Base-by-base conservation (phyloP, 1,140 invertebrate species). In the Heliconius congener region DNA sequence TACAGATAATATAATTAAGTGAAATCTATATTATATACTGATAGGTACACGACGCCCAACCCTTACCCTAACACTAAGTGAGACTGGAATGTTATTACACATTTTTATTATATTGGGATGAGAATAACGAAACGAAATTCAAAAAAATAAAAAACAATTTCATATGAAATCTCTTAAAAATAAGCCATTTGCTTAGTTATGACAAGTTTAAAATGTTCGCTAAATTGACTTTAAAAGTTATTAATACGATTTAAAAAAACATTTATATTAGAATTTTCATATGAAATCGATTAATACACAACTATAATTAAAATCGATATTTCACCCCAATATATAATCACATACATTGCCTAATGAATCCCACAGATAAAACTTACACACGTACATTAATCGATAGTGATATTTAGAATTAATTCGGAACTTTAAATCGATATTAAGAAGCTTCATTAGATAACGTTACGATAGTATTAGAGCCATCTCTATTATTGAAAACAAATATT, bases 1-100 rank as follows among this genome's bases (percentile, higher is more conserved):
- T 88, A 87, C 79, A 86, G 84, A 86, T 89, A 66, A 30, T 66
- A 66, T 86, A 87, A 88, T 89, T 85, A 87, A 89, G 85, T 87
- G 82, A 88, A 85, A 83, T 86, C 84, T 89, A 89, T 86, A 89
- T 86, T 87, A 66, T 83, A 88, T 85, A 86, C 78, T 81, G 86
- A 86, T 84, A 81, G 84, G 84, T 81, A 85, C 82, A 85, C 83
- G 78, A 78, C 85, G 79, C 82, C 84, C 30, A 46, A 81, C 77
- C 78, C 74, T 60, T 78, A 83, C 23, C 50, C 76, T 76, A 81
- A 70, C 72, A 71, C 76, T 79, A 81, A 81, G 81, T 82, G 78
- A 82, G 80, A 80, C 71, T 82, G 83, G 83, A 84, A 84, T 84
- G 83, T 84, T 19, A 19, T 34, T 46, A n/a, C 39, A 52, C 39